Evolutionary conservation across 1,140 invertebrate genomes (phyloP).

Genomic region (Samia ricini): DNA sequence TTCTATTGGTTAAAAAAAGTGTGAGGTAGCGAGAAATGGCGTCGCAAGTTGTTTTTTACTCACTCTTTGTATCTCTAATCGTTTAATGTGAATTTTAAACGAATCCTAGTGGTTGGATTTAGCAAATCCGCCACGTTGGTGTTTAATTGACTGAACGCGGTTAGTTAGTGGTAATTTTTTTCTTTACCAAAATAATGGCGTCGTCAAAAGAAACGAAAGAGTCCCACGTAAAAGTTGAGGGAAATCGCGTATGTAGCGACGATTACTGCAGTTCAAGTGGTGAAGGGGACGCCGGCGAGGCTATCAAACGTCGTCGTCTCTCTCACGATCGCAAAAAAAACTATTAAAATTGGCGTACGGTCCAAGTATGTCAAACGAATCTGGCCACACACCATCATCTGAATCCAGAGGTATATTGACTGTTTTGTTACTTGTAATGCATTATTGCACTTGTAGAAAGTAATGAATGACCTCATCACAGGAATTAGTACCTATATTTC

Average conservation of each 20-base stretch:
- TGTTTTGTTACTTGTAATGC: conserved; percentile 20
- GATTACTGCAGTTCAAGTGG: conserved; percentile 45
- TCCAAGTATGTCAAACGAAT: conserved; percentile 67
- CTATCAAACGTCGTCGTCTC: conserved; percentile 64
- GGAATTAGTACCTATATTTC: conserved; percentile 14
- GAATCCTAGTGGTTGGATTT: conserved; percentile 39
- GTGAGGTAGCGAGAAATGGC: conserved; percentile 71
- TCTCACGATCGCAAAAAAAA: conserved; percentile 68
- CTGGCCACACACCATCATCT: conserved; percentile 44
- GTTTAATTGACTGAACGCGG: conserved; percentile 55
- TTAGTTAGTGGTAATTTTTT: conserved; percentile 50
- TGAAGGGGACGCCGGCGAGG: conserved; percentile 59
- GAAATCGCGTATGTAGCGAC: conserved; percentile 55
- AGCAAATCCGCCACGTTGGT: conserved; percentile 36
- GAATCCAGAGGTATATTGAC: conserved; percentile 60
- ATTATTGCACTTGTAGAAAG: conserved; percentile 9
- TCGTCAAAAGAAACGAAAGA: conserved; percentile 62
- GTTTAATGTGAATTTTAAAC: conserved; percentile 40
- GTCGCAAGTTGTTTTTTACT: conserved; percentile 76
- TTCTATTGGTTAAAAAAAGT: conserved; percentile 50
- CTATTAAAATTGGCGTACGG: conserved; percentile 67
- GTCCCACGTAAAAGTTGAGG: conserved; percentile 67
- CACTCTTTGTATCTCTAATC: conserved; percentile 63
- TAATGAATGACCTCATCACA: conserved; percentile 5
- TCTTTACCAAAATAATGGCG: conserved; percentile 69